These are phyloP conservation scores for Volucella zonaria DNA, from an alignment of 2,888 invertebrate species.

Conservation along the genomic window DNA sequence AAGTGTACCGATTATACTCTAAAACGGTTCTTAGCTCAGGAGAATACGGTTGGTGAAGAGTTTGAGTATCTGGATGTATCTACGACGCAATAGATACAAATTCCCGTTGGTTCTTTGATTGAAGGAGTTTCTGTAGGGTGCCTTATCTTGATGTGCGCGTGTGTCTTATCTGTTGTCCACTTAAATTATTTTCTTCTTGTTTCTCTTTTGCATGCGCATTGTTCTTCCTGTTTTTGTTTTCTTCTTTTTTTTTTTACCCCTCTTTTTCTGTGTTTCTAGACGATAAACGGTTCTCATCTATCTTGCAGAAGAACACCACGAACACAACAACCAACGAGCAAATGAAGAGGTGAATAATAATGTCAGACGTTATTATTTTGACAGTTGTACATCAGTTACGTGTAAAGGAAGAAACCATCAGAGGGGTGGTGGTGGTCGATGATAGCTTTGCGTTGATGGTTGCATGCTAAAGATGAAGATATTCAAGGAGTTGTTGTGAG, in stretches of 20 bases:
- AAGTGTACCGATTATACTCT: conserved; percentile 36
- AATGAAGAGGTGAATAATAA: conserved; percentile 75
- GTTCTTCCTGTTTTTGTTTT: conserved; percentile 56
- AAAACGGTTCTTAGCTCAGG: conserved; percentile 28
- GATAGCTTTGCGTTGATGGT: conserved; percentile 50
- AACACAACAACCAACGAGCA: conserved; percentile 75
- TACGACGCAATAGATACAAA: conserved; percentile 49
- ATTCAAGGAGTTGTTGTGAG: conserved; percentile 29
- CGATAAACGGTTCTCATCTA: conserved; percentile 69
- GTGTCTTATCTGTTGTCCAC: conserved; percentile 38
- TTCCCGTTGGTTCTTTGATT: conserved; percentile 59
- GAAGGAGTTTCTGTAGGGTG: conserved; percentile 34
- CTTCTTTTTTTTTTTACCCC: conserved; percentile 28
- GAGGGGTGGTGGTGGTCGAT: conserved; percentile 16
- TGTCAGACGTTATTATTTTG: conserved; percentile 70
- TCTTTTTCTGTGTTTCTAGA: conserved; percentile 9
- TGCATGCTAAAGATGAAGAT: conserved; percentile 67
- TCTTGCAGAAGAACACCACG: conserved; percentile 75
- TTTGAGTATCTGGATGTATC: conserved; percentile 23
- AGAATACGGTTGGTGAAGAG: conserved; percentile 18
- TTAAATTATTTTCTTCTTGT: conserved; percentile 33
- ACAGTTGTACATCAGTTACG: conserved; percentile 70
- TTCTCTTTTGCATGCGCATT: conserved; percentile 41
- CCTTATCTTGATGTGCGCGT: conserved; percentile 30
- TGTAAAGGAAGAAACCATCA: not conserved